Evolutionary conservation across 1,140 invertebrate species (phyloP), one percentile per base, ranked within the genome.

Genomic region (Drosophila repletoides): DNA sequence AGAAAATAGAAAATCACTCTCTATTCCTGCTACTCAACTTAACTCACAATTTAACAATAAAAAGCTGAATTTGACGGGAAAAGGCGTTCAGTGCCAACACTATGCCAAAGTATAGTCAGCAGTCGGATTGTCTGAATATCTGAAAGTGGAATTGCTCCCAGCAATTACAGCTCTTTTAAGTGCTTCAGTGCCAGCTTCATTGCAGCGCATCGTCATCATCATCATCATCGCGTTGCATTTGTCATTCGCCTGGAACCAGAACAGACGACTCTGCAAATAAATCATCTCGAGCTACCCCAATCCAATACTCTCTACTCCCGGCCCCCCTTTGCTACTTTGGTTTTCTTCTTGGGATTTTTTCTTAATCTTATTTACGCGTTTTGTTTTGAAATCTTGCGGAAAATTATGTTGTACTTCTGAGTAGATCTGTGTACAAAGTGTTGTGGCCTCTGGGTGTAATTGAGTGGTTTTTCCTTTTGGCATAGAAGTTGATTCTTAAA

Each of bases 161-260:
- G 80, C 79, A 84, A 84, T 84, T 84, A 84, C 71, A 65, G 80
- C 80, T 59, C 71, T 86, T 86, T 84, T 84, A 86, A 84, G 79
- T 84, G 80, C 80, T 84, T 84, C 56, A 67, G 63, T 84, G 79
- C 74, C 80, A 86, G 72, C 79, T 80, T 80, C 79, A 84, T 68
- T 75, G 79, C 79, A 75, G 79, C 79, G 79, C 75, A 86, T 72
- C 79, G 55, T 84, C 74, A 83, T 83, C 75, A 81, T 84, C 74
- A 49, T 56, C 34, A 33, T 58, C 7, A 5, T 2, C 33, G 22
- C 69, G 71, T 79, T 70, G 79, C 80, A 80, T 86, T 86, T 84
- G 80, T 84, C 80, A 84, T 86, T 84, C 66, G 75, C 66, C 69
- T 84, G 79, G 79, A 84, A 84, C 79, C 75, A 79, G n/a, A 83